A percentile compares a stretch with the other conserved stretches of the same genome.
These are phyloP conservation scores for Heliornis fulica DNA, from an alignment of 2,113 vertebrate genomes.

Conservation along the genomic window DNA sequence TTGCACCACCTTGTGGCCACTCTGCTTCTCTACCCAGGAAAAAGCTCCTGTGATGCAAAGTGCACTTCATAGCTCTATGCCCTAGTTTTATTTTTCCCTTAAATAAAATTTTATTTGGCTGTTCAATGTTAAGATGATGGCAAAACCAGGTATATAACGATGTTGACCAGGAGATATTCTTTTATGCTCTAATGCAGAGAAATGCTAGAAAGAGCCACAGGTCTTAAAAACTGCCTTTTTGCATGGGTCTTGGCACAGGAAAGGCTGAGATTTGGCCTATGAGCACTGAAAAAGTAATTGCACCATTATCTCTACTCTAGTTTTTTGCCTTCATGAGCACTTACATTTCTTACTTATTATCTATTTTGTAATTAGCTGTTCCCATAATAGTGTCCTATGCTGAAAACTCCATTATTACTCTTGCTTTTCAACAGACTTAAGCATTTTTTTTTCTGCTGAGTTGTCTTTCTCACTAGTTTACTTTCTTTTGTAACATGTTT, in stretches of 20 bases:
- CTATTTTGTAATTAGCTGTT: conserved; percentile 62
- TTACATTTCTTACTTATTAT: conserved; percentile 58
- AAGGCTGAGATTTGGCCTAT: not conserved
- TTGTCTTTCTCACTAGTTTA: conserved; percentile 39
- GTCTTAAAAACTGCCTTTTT: not conserved
- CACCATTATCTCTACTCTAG: conserved; percentile 28
- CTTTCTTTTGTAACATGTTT: conserved; percentile 61
- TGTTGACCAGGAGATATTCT: not conserved
- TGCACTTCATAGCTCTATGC: not conserved
- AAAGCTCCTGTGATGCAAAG: not conserved
- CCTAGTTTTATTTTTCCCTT: not conserved
- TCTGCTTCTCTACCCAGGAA: not conserved
- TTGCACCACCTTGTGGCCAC: accelerated
- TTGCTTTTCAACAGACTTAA: conserved; percentile 44
- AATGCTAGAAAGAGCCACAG: not conserved
- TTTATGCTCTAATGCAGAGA: not conserved
- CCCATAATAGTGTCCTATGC: conserved; percentile 37
- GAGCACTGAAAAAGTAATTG: conserved; percentile 53
- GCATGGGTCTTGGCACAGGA: not conserved
- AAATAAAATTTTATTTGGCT: conserved; percentile 1
- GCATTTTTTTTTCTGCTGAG: conserved; percentile 63
- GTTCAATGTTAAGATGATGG: not conserved
- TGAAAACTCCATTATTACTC: conserved; percentile 57
- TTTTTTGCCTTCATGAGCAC: conserved; percentile 29
- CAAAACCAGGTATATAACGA: not conserved